Evolutionary conservation across 2,888 invertebrate genomes (phyloP).

Genomic region (Lepidocyrtinus sp.): DNA sequence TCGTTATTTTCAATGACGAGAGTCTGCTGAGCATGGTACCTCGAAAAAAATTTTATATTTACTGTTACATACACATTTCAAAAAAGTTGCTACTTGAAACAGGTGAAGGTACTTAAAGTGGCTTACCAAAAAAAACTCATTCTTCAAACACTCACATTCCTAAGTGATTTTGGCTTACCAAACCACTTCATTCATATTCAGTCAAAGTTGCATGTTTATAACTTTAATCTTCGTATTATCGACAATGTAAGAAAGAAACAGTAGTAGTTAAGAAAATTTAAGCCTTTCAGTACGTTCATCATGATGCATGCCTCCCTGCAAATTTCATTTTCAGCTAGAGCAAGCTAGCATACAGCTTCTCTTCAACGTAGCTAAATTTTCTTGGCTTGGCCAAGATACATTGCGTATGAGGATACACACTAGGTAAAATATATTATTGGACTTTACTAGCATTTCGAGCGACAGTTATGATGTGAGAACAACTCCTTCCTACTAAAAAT

Average conservation of each 20-base stretch:
- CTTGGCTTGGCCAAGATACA: neutral
- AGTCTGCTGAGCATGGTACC: neutral
- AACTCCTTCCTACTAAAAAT: neutral
- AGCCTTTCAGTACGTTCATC: too few relatives aligned
- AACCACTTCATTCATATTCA: slow-evolving; percentile 28
- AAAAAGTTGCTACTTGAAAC: neutral
- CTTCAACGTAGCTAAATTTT: neutral
- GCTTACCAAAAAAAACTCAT: neutral
- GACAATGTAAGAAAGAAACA: too few relatives aligned
- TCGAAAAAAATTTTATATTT: slow-evolving; percentile 6
- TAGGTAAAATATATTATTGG: too few relatives aligned
- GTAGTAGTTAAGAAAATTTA: too few relatives aligned
- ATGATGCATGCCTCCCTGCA: too few relatives aligned
- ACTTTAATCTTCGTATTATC: too few relatives aligned
- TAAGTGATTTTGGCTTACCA: slow-evolving; percentile 12
- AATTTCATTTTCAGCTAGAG: too few relatives aligned
- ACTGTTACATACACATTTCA: neutral
- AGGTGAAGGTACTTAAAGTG: slow-evolving; percentile 1
- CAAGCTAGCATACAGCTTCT: too few relatives aligned
- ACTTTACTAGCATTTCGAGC: neutral
- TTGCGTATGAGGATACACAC: too few relatives aligned
- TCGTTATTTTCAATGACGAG: neutral
- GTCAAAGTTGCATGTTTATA: too few relatives aligned
- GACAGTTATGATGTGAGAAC: slow-evolving; percentile 6
- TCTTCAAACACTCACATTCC: neutral